These are phyloP conservation scores for Drosophila nasuta DNA, from an alignment of 1,140 invertebrate genomes.

Conservation along the genomic window DNA sequence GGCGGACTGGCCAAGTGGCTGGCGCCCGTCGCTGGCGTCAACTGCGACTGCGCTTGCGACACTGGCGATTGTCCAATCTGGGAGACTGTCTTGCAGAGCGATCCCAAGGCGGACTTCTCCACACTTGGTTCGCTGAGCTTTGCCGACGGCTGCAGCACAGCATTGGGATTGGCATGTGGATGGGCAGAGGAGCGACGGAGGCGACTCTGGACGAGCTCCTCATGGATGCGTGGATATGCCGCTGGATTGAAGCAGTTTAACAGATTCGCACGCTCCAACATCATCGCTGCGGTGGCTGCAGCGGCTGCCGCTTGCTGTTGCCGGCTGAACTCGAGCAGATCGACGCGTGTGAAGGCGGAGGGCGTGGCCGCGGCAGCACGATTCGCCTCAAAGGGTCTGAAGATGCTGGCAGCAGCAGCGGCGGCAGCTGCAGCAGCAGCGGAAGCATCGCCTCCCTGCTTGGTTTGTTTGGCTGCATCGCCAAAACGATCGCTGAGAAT, in stretches of 20 bases:
- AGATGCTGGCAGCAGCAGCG: conserved; percentile 62
- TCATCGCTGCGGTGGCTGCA: conserved; percentile 80
- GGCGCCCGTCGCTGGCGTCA: conserved; percentile 55
- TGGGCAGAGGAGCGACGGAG: conserved; percentile 56
- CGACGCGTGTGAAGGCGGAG: conserved; percentile 80
- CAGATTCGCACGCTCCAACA: conserved; percentile 82
- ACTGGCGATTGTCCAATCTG: conserved; percentile 86
- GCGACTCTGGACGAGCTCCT: conserved; percentile 81
- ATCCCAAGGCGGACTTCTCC: conserved; percentile 86
- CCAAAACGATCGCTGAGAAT: conserved; percentile 84
- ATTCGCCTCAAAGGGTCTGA: conserved; percentile 76
- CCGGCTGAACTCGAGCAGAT: conserved; percentile 79
- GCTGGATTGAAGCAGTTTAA: conserved; percentile 83
- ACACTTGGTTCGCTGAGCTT: conserved; percentile 45
- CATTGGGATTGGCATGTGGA: conserved; percentile 21
- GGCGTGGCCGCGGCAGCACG: conserved; percentile 69
- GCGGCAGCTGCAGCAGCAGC: conserved; percentile 17
- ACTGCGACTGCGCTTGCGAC: not conserved
- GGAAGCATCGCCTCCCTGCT: conserved; percentile 36
- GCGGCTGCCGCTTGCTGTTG: conserved; percentile 79
- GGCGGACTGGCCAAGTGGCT: conserved; percentile 70
- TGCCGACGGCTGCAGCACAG: conserved; percentile 50
- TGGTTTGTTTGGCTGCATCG: conserved; percentile 54
- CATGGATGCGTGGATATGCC: conserved; percentile 83
- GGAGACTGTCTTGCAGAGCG: conserved; percentile 87